Evolutionary conservation across 2,888 invertebrate species (phyloP).

Genomic region (Drosophila paramelanica): DNA sequence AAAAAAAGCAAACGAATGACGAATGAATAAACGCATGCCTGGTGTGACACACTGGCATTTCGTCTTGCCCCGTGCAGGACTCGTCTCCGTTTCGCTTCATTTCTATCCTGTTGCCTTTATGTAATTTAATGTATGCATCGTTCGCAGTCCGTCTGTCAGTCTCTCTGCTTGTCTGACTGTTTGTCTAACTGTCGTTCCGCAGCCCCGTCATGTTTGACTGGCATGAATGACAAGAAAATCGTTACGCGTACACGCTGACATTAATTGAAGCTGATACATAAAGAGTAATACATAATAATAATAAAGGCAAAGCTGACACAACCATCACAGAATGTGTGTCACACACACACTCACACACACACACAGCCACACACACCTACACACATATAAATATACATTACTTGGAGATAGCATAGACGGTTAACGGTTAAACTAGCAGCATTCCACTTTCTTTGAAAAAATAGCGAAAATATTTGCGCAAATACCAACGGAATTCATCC

Average conservation of each 20-base stretch:
- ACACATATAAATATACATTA: slow-evolving; percentile 1
- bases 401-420: slow-evolving; percentile 7
- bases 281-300: slow-evolving; percentile 73
- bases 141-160: slow-evolving; percentile 5
- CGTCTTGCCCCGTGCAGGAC: slow-evolving; percentile 6
- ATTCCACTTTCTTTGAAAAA: slow-evolving; percentile 40
- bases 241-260: slow-evolving; percentile 71
- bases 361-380: background rate
- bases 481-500: slow-evolving; percentile 13
- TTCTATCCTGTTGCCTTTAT: slow-evolving; percentile 41
- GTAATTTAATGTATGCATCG: slow-evolving; percentile 21
- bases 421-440: slow-evolving; percentile 22
- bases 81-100: slow-evolving; percentile 19
- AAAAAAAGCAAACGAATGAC: slow-evolving; percentile 67
- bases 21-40: slow-evolving; percentile 76
- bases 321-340: slow-evolving; percentile 38
- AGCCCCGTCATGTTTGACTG: slow-evolving; percentile 65
- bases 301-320: slow-evolving; percentile 55
- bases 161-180: slow-evolving; percentile 22
- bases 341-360: slow-evolving; percentile 13
- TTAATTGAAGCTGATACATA: slow-evolving; percentile 78
- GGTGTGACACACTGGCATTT: slow-evolving; percentile 56
- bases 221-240: slow-evolving; percentile 77
- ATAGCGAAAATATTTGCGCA: slow-evolving; percentile 37
- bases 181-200: slow-evolving; percentile 49